Evolutionary conservation across 2,888 invertebrate species (phyloP).

Genomic region (Hirtodrosophila alboralis): DNA sequence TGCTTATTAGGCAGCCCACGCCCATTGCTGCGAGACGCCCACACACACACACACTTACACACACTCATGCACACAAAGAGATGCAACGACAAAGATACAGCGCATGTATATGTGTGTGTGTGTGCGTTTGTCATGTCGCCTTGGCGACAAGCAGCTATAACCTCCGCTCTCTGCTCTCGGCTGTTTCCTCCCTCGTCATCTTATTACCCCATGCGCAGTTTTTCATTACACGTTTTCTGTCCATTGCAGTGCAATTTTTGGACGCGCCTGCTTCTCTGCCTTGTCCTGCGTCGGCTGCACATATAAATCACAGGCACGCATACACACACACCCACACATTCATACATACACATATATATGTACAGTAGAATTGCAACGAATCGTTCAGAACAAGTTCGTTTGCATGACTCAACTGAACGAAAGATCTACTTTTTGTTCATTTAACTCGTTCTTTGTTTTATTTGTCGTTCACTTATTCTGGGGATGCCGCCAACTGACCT

Average conservation of each 20-base stretch:
- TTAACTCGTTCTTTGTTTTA: no score
- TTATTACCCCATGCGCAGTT: slow-evolving; percentile 62
- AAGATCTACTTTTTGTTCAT: no score
- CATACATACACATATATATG: slow-evolving; percentile 10
- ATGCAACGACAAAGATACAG: slow-evolving; percentile 62
- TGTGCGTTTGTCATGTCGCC: slow-evolving; percentile 36
- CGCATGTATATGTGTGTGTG: slow-evolving; percentile 6
- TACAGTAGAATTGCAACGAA: not conserved
- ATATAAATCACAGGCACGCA: slow-evolving; percentile 48
- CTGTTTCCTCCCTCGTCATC: slow-evolving; percentile 32
- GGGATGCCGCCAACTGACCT: no score
- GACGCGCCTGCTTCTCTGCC: slow-evolving; percentile 56
- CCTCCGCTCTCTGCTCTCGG: slow-evolving; percentile 1
- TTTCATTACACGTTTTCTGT: slow-evolving; percentile 70
- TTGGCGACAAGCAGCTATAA: slow-evolving; percentile 30
- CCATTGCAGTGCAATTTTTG: slow-evolving; percentile 67
- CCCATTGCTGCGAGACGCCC: slow-evolving; percentile 11
- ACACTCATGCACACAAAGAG: slow-evolving; percentile 46
- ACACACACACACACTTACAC: slow-evolving; percentile 22
- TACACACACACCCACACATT: slow-evolving; percentile 5
- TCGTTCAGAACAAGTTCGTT: no score
- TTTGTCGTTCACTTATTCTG: no score
- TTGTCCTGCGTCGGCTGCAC: slow-evolving; percentile 45
- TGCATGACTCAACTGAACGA: no score
- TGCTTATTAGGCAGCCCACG: slow-evolving; percentile 73